A percentile compares a stretch with the other conserved stretches of the same genome.
These are phyloP conservation scores for Cyclophora albipunctata DNA, from an alignment of 2,888 invertebrate species.

Conservation along the genomic window DNA sequence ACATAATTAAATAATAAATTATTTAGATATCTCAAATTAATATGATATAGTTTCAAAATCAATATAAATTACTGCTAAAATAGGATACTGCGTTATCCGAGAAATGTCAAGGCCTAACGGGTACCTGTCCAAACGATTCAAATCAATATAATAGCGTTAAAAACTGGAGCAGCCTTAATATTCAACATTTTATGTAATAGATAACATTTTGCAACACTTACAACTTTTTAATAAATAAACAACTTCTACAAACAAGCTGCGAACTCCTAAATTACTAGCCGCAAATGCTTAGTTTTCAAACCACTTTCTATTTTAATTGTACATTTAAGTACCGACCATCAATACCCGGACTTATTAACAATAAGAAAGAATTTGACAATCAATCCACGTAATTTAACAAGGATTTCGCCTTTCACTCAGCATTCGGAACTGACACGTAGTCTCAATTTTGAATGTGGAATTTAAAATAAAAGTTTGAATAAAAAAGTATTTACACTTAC, in stretches of 20 bases:
- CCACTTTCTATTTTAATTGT: too few relatives aligned
- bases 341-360: too few relatives aligned
- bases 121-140: constrained; percentile 19
- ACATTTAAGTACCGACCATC: too few relatives aligned
- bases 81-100: neutral
- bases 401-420: constrained; percentile 71
- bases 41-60: neutral
- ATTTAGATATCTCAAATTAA: neutral
- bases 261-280: too few relatives aligned
- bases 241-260: too few relatives aligned
- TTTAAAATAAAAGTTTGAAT: constrained; percentile 28
- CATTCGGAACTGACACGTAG: constrained; percentile 68
- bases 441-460: constrained; percentile 48
- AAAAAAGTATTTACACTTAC: constrained; percentile 36
- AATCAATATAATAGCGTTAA: constrained; percentile 19
- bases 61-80: neutral
- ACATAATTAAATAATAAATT: neutral
- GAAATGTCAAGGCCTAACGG: constrained; percentile 28
- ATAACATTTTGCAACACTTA: too few relatives aligned
- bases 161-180: constrained; percentile 3
- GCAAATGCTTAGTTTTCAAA: too few relatives aligned
- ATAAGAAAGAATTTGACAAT: constrained; percentile 34
- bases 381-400: constrained; percentile 57
- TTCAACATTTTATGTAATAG: neutral
- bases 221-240: too few relatives aligned